These are phyloP conservation scores for Paramormyrops kingsleyae DNA, from an alignment of 2,113 vertebrate species.

Conservation along the genomic window DNA sequence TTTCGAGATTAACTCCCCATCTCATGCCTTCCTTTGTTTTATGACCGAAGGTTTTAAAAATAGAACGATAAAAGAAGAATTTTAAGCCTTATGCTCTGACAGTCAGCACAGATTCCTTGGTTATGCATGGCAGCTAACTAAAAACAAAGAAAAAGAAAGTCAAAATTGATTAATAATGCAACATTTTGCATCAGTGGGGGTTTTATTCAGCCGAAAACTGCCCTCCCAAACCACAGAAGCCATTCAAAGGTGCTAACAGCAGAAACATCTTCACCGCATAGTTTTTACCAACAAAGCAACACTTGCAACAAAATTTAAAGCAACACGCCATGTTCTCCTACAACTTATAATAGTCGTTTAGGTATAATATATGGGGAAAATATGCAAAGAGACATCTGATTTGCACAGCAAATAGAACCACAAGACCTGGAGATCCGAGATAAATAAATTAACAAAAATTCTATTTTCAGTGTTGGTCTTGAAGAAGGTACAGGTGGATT, in stretches of 20 bases:
- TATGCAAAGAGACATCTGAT: not conserved
- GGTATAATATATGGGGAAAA: not conserved
- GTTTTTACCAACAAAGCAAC: not conserved
- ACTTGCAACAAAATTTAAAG: not conserved
- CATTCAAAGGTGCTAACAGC: slow-evolving; percentile 1
- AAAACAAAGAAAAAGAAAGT: not conserved
- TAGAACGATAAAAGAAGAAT: not conserved
- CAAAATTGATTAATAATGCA: not conserved
- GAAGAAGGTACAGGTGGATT: not conserved
- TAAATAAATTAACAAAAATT: not conserved
- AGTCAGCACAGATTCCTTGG: not conserved
- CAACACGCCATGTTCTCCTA: not conserved
- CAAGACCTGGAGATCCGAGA: not conserved
- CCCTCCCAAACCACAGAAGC: not conserved
- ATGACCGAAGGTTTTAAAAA: not conserved
- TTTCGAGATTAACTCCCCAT: not conserved
- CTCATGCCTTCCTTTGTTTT: not conserved
- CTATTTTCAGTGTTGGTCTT: not conserved
- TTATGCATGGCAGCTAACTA: not conserved
- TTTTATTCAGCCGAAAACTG: not conserved
- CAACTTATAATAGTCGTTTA: not conserved
- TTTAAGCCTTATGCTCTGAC: not conserved
- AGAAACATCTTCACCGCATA: not conserved
- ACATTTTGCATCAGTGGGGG: not conserved
- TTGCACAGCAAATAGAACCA: not conserved